Conservation (phyloP, 2,113 vertebrate genomes). For the Lanius ludovicianus region DNA sequence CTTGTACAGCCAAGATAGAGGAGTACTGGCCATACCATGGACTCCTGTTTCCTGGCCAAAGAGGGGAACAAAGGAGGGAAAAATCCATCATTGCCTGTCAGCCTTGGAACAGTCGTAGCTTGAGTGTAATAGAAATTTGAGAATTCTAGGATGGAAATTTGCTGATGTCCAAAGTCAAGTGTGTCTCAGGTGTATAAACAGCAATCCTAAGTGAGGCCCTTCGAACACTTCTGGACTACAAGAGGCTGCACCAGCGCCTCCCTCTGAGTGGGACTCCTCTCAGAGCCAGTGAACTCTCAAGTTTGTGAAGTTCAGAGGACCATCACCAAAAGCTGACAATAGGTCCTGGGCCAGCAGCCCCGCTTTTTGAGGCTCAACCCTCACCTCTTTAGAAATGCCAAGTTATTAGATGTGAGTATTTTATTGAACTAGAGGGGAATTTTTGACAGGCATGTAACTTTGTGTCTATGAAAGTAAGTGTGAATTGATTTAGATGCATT, state of each 20-base stretch:
- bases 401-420: not conserved
- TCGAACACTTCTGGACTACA: not conserved
- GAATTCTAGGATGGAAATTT: not conserved
- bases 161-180: not conserved
- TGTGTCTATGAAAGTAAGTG: no score
- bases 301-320: not conserved
- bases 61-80: not conserved
- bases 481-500: not conserved
- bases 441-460: not conserved
- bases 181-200: not conserved
- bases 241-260: not conserved
- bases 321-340: not conserved
- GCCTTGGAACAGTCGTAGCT: not conserved
- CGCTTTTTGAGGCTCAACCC: not conserved
- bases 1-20: not conserved
- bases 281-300: not conserved
- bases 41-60: not conserved
- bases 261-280: no score
- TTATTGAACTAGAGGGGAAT: not conserved
- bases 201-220: not conserved
- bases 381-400: not conserved
- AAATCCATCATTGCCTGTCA: not conserved
- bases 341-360: no score
- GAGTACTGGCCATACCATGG: fast-evolving
- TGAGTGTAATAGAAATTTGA: not conserved